Base-by-base conservation (phyloP, 2,797 vertebrate genomes). In the Pseudomugil gertrudae region DNA sequence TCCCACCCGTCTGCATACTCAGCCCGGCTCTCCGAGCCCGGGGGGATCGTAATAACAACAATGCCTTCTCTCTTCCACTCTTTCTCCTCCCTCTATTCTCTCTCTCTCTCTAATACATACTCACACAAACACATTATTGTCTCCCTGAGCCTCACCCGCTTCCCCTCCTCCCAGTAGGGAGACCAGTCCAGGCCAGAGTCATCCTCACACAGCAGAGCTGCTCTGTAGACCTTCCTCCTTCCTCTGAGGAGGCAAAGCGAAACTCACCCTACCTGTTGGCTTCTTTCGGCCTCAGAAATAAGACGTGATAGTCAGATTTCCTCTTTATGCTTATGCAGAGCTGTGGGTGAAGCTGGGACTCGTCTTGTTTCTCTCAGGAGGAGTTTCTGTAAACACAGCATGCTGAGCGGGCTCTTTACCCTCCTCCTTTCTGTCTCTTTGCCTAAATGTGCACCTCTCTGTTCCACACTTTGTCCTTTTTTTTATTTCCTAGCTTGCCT, bases 71-170 rank as follows among this genome's bases (percentile, higher is more conserved):
- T 84, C 76, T 63, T 66, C 17, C 35, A 30, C 69, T 19, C 47
- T 27, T 47, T 62, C 70, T 63, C 62, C 56, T 54, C 68, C 61
- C 63, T 63, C 63, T 19, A 2, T 70, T 76, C 48, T 74, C 64
- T 72, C 69, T 68, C 72, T 71, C 68, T 69, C 63, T 21, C 36
- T 43, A 26, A 77, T 54, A 53, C 60, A 74, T 48, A 76, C 75
- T 79, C 77, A 89, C 80, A 89, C 80, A 84, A 68, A 81, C 80
- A 84, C 84, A 77, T 87, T 80, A 89, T 91, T 92, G 89, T 92
- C 85, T 81, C 66, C 52, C 61, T 72, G 43, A 59, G 58, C 80
- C 64, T 66, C 58, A 65, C 71, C 72, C 58, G 38, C 65, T 38
- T 26, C 47, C 38, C 3, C 40, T 19, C 13, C 24, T 50, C 56